Evolutionary conservation across 64 coral and sea anemone genomes (phyloP).

Genomic region (Actinia tenebrosa): DNA sequence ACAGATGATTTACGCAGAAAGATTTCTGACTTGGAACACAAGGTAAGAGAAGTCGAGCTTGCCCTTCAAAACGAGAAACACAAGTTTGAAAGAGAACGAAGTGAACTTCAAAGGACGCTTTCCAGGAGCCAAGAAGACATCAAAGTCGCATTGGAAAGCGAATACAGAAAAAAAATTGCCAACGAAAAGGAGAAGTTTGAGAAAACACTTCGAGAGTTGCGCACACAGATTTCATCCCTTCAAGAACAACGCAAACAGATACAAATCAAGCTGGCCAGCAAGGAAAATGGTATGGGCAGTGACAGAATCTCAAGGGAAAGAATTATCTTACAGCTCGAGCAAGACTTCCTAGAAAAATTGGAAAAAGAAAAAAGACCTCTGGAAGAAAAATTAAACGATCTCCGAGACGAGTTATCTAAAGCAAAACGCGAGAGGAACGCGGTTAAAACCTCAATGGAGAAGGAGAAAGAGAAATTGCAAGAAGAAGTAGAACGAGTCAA

Average conservation of each 20-base stretch:
- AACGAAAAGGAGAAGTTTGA: constrained; percentile 70
- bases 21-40: constrained; percentile 44
- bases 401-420: constrained; percentile 66
- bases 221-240: constrained; percentile 63
- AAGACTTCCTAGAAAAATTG: constrained; percentile 57
- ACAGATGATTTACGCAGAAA: constrained; percentile 72
- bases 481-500: constrained; percentile 72
- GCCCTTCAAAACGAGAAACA: constrained; percentile 47
- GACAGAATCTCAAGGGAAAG: constrained; percentile 25
- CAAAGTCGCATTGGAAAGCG: constrained; percentile 48
- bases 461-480: constrained; percentile 72
- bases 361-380: constrained; percentile 61
- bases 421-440: constrained; percentile 57
- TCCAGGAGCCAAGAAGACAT: constrained; percentile 61
- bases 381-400: constrained; percentile 72
- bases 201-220: constrained; percentile 63
- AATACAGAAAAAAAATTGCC: constrained; percentile 64
- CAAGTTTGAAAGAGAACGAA: constrained; percentile 40
- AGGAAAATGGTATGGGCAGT: constrained; percentile 2
- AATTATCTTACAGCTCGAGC: constrained; percentile 62
- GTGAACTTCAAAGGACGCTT: constrained; percentile 40
- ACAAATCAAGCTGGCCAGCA: constrained; percentile 63
- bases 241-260: constrained; percentile 86
- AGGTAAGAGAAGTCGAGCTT: constrained; percentile 50
- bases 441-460: constrained; percentile 52